Conservation (phyloP, 23 tunicate genomes). For the Halocynthia aurantium region DNA sequence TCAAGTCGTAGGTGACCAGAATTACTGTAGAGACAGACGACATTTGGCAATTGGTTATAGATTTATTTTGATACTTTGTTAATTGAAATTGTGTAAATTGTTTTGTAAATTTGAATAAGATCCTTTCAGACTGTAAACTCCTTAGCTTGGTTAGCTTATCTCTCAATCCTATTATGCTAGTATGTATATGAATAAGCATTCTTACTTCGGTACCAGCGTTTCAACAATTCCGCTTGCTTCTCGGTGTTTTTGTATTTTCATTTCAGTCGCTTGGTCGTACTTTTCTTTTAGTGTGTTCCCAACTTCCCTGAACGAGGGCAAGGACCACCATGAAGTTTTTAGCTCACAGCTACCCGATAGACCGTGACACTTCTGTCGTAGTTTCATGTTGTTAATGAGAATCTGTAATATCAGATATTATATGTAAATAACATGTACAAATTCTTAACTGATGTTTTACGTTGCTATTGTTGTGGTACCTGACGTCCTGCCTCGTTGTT, state of each 20-base stretch:
- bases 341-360: constrained; percentile 80
- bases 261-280: constrained; percentile 51
- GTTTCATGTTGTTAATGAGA: constrained; percentile 31
- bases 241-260: constrained; percentile 38
- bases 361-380: constrained; percentile 93
- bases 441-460: not conserved
- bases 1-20: no score
- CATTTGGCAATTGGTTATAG: no score
- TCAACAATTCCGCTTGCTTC: constrained; percentile 59
- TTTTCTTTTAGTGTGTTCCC: constrained; percentile 62
- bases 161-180: no score
- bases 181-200: no score
- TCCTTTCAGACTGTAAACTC: no score
- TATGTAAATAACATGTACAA: not conserved
- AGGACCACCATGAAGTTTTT: constrained; percentile 78
- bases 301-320: constrained; percentile 58
- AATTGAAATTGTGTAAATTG: no score
- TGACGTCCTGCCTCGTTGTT: constrained; percentile 79
- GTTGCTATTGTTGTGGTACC: constrained; percentile 25
- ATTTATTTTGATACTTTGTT: no score
- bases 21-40: no score
- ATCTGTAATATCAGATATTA: constrained; percentile 14
- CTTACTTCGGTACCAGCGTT: constrained; percentile 50
- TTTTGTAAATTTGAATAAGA: no score
- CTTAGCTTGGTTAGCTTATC: no score